Percentiles rank a stretch among this genome's conserved stretches.
Evolutionary conservation across 2,113 vertebrate genomes (phyloP).

Genomic region (Synchiropus splendidus): DNA sequence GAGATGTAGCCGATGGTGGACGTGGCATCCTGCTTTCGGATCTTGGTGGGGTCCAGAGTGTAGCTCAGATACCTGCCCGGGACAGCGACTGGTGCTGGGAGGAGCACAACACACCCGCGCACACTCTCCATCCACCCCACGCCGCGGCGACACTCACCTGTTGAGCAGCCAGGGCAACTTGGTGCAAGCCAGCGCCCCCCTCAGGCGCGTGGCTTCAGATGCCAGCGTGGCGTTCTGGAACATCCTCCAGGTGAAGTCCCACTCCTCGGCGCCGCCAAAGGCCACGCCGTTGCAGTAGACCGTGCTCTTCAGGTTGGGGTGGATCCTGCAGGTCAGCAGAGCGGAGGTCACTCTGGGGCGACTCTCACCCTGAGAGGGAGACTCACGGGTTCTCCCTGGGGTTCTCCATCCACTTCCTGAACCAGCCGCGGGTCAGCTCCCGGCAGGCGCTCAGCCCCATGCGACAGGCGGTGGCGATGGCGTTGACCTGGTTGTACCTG

Average conservation of each 20-base stretch:
- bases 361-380: not conserved
- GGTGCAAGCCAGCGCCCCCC: conserved; percentile 74
- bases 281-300: conserved; percentile 83
- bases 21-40: conserved; percentile 82
- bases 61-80: conserved; percentile 81
- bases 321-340: conserved; percentile 63
- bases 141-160: conserved; percentile 56
- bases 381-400: conserved; percentile 61
- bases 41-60: conserved; percentile 67
- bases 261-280: conserved; percentile 63
- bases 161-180: conserved; percentile 75
- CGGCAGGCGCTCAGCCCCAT: conserved; percentile 54
- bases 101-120: too few species aligned
- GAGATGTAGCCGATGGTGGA: conserved; percentile 76
- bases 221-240: conserved; percentile 64
- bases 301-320: conserved; percentile 75
- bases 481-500: conserved; percentile 80
- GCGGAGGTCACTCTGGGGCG: not conserved
- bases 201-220: conserved; percentile 77
- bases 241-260: conserved; percentile 82
- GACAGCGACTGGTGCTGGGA: too few species aligned
- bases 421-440: conserved; percentile 31
- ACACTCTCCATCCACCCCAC: not conserved
- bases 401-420: conserved; percentile 48
- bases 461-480: conserved; percentile 71